These are phyloP conservation scores for Euwallacea fornicatus DNA, from an alignment of 1,140 invertebrate species.

Conservation along the genomic window DNA sequence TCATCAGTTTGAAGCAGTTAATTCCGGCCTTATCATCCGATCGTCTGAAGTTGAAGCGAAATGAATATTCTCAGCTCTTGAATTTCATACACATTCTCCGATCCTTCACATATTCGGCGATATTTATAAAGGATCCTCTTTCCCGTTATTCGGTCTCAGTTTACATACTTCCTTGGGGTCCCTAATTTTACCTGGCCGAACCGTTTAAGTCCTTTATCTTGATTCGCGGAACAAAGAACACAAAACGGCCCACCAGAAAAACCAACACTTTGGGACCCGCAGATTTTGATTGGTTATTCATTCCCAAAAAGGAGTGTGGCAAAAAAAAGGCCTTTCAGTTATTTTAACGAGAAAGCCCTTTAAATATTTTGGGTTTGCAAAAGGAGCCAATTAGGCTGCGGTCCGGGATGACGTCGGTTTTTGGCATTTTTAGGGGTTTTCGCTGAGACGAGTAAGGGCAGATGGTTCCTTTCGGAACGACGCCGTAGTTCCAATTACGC, in stretches of 20 bases:
- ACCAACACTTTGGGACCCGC: neutral
- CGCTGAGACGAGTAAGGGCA: no score
- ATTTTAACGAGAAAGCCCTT: constrained; percentile 16
- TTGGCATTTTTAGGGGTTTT: no score
- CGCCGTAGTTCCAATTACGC: no score
- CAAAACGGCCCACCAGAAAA: no score
- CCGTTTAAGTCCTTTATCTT: constrained; percentile 8
- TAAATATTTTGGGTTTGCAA: neutral
- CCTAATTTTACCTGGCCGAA: constrained; percentile 16
- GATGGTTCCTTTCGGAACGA: no score
- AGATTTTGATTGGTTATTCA: constrained; percentile 22
- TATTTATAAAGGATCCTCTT: constrained; percentile 4
- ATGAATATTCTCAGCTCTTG: neutral
- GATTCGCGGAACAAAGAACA: no score
- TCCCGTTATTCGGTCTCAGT: constrained; percentile 9
- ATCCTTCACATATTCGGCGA: neutral
- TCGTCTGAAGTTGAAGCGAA: neutral
- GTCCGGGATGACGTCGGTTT: no score
- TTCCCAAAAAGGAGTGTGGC: constrained; percentile 3
- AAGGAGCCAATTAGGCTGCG: constrained; percentile 12
- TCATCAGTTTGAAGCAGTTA: no score
- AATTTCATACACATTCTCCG: neutral
- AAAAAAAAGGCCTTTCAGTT: constrained; percentile 16
- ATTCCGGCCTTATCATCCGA: no score
- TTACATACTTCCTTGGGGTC: constrained; percentile 15